Conservation (phyloP, 2,888 invertebrate species). For the Lissonota sp. region DNA sequence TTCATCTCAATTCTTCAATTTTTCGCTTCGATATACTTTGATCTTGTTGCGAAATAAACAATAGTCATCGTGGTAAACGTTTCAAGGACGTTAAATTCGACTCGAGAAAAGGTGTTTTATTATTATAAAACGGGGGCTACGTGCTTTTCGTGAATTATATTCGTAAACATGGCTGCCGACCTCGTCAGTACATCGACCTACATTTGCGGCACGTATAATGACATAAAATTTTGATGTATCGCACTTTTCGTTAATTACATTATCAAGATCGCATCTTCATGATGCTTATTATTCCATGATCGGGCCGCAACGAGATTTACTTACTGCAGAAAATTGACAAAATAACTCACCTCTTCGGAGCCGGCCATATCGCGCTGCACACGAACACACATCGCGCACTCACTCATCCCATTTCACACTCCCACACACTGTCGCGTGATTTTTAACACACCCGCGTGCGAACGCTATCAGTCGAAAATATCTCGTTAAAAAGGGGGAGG, state of each 20-base stretch:
- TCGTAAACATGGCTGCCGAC: conserved; percentile 60
- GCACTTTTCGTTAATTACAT: not conserved
- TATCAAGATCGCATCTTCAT: not conserved
- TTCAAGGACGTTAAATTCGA: not conserved
- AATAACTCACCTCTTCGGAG: conserved; percentile 67
- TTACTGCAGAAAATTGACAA: conserved; percentile 36
- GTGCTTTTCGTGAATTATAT: conserved; percentile 9
- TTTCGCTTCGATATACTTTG: not conserved
- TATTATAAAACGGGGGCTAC: conserved; percentile 26
- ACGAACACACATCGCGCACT: conserved; percentile 68
- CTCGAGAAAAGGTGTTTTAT: conserved; percentile 6
- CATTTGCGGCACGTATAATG: conserved; percentile 38
- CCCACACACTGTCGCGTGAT: conserved; percentile 7
- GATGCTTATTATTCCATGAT: not conserved
- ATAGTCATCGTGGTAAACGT: not conserved
- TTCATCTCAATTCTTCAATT: not conserved
- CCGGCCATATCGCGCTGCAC: conserved; percentile 70
- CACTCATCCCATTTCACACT: conserved; percentile 56
- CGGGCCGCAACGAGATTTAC: conserved; percentile 32
- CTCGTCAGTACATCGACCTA: conserved; percentile 37
- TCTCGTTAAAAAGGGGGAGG: not conserved
- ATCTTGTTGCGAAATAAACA: not conserved
- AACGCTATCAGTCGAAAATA: conserved; percentile 43
- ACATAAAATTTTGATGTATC: conserved; percentile 52
- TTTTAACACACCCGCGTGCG: conserved; percentile 23